Evolutionary conservation across 2,888 invertebrate species (phyloP), one percentile per base, ranked within the genome.

Genomic region (Pollenia angustigena): DNA sequence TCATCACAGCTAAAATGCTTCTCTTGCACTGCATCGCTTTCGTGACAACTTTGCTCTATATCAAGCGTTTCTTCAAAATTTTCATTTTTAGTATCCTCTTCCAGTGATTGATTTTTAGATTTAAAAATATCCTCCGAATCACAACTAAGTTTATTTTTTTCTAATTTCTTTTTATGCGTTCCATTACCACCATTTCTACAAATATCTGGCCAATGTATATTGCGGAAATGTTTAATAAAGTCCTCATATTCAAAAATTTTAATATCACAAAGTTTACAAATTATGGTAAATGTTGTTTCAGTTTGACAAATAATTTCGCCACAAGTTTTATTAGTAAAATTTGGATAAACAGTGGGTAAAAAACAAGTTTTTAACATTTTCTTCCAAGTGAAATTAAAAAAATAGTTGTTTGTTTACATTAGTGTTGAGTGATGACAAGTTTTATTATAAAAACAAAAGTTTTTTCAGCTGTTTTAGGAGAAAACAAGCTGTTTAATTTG

Each of bases 241-340:
- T 91, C 91, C 3, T 85, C 87, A 66, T 90, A 91, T 4, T 90
- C 89, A 58, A 92, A 91, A 46, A 90, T 87, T 86, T 92, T 92
- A 83, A 92, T 90, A 50, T 90, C 88, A 75, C 91, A 91, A 48
- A 90, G 88, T 56, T 84, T 88, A 54, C 91, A 91, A 71, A 91
- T 88, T 54, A 91, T 91, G 54, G 90, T 89, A 80, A 90, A 91
- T 69, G 89, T 88, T 23, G 89, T 85, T 42, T 90, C 86, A 68
- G 90, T 90, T 88, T 92, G 91, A 62, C 91, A 92, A 88, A 90
- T 89, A 18, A 91, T 90, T 81, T 92, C 92, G 14, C 92, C 92
- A 81, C 91, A 91, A 60, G 90, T 91, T 85, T 89, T 90, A 83
- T 90, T 90, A 10, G 88, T 56, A 32, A 46, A 80, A 62, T 85